These are phyloP conservation scores for Tokudaia muenninki DNA, from an alignment of 2,797 vertebrate genomes.

Conservation along the genomic window DNA sequence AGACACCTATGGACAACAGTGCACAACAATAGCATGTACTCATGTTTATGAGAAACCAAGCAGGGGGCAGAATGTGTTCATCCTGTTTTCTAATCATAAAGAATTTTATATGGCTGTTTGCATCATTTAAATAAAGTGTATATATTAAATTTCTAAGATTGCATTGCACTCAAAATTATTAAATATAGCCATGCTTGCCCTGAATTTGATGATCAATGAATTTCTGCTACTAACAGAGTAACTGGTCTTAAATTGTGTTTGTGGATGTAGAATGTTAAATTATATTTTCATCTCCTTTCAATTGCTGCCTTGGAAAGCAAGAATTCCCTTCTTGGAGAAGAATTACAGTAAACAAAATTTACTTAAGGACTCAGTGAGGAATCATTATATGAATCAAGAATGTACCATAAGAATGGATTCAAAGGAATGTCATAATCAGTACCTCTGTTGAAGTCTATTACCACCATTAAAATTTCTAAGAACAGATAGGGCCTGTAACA, in stretches of 20 bases:
- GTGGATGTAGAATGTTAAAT: slow-evolving; percentile 78
- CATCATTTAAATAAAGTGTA: slow-evolving; percentile 86
- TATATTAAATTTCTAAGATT: slow-evolving; percentile 86
- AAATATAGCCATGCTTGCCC: slow-evolving; percentile 83
- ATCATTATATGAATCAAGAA: slow-evolving; percentile 82
- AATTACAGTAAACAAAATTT: slow-evolving; percentile 80
- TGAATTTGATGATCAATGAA: slow-evolving; percentile 82
- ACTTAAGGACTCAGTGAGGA: slow-evolving; percentile 81
- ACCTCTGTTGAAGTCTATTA: slow-evolving; percentile 86
- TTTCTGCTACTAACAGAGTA: slow-evolving; percentile 83
- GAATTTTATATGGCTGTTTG: slow-evolving; percentile 83
- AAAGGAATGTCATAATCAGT: slow-evolving; percentile 85
- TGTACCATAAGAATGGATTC: slow-evolving; percentile 80
- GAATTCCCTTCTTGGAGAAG: slow-evolving; percentile 82
- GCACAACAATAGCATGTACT: slow-evolving; percentile 83
- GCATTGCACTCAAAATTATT: slow-evolving; percentile 86
- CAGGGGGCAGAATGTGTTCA: slow-evolving; percentile 82
- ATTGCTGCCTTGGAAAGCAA: slow-evolving; percentile 81
- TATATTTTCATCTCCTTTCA: slow-evolving; percentile 84
- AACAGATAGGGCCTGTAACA: slow-evolving; percentile 86
- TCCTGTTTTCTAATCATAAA: slow-evolving; percentile 81
- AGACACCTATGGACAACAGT: slow-evolving; percentile 86
- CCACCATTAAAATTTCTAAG: slow-evolving; percentile 87
- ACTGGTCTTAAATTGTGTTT: slow-evolving; percentile 80
- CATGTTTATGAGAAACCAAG: slow-evolving; percentile 84